Base-by-base conservation (phyloP, 2,888 invertebrate species). In the Brachypalpus laphriformis region DNA sequence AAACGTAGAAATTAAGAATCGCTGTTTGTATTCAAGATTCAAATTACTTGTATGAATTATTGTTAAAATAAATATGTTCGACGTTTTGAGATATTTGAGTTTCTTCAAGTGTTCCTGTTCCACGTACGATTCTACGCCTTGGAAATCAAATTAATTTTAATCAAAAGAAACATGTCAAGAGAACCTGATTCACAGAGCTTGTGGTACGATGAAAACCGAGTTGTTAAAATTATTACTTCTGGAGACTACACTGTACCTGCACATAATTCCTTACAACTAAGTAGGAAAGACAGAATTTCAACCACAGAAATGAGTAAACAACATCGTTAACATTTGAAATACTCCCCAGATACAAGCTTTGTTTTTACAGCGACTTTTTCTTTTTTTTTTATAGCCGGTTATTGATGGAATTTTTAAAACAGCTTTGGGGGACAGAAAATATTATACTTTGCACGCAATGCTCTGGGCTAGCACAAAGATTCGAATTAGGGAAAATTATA, bases 361-460 rank as follows among this genome's bases (percentile, higher is more conserved):
- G 3, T 25, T 25, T 25, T 25, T 22, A 54, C 6, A 40, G 34
- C 14, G 7, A 11, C 6, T 1, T 14, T 5, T 14, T 34, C 5
- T 5, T 40, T 4, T 18, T 45, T 25, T 42, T 25, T 14, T 16
- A 7, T 3, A 25, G 28, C 11, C n/a, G 3, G 31, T 47, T 31
- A 63, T 63, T 63, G 47, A 63, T 63, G 45, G 31, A 31, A 8
- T 47, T 54, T 14, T 28, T 54, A 8, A 14, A 8, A 54, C 54
- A 14, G 5, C 25, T 25, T 25, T 14, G 16, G 14, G 14, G 40
- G 14, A 3, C 7, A n/a, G 8, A 8, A 34, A 8, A 51, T 1
- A 51, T 6, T 14, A 51, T 28, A n/a, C 6, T 28, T 63, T 18
- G 28, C 45, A 45, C 61, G 28, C 28, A 63, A 28, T n/a, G 28